These are phyloP conservation scores for Dendroctonus valens DNA, from an alignment of 1,140 invertebrate species.

Conservation along the genomic window DNA sequence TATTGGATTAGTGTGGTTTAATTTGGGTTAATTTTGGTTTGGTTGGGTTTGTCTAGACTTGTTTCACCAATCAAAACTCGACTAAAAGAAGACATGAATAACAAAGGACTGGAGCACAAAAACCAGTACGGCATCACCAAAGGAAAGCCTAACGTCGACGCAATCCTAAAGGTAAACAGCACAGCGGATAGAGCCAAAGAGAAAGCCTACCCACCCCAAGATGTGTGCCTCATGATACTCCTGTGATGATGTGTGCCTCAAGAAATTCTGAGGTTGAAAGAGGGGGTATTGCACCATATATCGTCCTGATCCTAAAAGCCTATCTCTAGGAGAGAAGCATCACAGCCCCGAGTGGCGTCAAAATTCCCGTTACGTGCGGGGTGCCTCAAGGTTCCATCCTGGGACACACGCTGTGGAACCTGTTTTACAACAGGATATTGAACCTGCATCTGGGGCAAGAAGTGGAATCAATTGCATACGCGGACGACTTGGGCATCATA, in stretches of 20 bases:
- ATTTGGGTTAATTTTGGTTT: no score
- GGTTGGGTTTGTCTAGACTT: no score
- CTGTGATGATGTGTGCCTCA: neutral
- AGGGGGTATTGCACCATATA: neutral
- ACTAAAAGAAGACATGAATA: conserved; percentile 1
- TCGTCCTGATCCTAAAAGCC: neutral
- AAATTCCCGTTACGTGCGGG: conserved; percentile 31
- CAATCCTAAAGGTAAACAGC: neutral
- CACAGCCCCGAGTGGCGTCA: no score
- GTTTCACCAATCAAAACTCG: neutral
- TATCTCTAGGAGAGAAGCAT: no score
- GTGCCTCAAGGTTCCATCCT: conserved; percentile 53
- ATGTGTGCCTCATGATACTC: neutral
- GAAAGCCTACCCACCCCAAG: neutral
- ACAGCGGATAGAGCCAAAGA: neutral
- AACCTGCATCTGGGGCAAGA: conserved; percentile 31
- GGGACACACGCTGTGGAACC: conserved; percentile 41
- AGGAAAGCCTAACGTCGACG: neutral
- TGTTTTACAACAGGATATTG: conserved; percentile 41
- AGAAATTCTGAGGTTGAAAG: neutral
- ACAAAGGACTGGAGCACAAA: neutral
- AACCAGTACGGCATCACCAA: neutral
- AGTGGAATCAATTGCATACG: conserved; percentile 4
- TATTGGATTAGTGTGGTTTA: no score
- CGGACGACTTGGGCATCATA: conserved; percentile 16